A percentile compares a stretch with the other conserved stretches of the same genome.
Conservation (phyloP, 2,113 vertebrate species). For the Mellivora capensis region DNA sequence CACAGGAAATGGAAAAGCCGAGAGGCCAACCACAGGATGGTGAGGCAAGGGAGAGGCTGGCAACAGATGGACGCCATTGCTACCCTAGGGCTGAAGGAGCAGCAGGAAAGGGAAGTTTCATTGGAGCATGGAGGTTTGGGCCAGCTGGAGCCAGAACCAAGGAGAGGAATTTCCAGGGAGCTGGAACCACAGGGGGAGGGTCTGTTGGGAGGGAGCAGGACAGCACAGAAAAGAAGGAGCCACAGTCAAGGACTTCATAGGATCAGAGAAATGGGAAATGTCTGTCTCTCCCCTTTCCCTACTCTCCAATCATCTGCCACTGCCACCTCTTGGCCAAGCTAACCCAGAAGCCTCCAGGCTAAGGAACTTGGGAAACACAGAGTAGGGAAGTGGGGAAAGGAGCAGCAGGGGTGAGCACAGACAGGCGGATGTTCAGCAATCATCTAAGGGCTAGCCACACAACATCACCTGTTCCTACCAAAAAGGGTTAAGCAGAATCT, state of each 20-base stretch:
- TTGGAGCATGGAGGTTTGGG: neutral
- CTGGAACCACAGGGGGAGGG: neutral
- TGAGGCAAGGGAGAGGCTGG: neutral
- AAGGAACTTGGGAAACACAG: neutral
- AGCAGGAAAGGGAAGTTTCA: neutral
- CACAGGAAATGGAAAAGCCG: conserved; percentile 43
- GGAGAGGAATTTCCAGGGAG: neutral
- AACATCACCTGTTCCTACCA: neutral
- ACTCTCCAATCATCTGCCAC: neutral
- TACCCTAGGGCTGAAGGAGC: neutral
- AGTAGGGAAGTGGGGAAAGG: too few relatives aligned
- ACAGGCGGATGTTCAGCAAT: too few relatives aligned
- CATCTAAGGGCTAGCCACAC: neutral
- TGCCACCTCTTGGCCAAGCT: neutral
- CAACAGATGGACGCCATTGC: neutral
- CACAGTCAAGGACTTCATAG: neutral
- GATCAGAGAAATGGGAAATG: neutral
- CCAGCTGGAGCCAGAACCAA: neutral
- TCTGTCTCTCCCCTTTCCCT: neutral
- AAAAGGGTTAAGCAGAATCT: neutral
- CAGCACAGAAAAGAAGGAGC: neutral
- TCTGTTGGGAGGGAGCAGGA: neutral
- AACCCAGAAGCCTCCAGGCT: neutral
- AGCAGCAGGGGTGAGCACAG: neutral
- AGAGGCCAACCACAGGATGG: neutral